Base-by-base conservation (phyloP, 2,888 invertebrate genomes). In the Myopa testacea region DNA sequence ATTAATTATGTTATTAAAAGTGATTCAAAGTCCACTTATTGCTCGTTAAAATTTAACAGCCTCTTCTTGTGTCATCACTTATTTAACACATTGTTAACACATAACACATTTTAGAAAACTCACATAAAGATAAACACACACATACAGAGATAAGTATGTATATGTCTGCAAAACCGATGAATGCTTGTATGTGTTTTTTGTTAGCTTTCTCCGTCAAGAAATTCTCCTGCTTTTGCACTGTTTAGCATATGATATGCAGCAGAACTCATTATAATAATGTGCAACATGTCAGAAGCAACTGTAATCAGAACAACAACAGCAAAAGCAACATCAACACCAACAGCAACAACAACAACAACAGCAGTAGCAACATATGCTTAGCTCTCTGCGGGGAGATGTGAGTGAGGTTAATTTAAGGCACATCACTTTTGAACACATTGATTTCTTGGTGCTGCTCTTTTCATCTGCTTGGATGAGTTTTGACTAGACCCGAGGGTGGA, bases 181-280 rank as follows among this genome's bases (percentile, higher is more conserved):
- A 26, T 26, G 26, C 26, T 26, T 26, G 26, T 26, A 26, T 26
- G 26, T 26, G 45, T 45, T 45, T 45, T 45, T 1, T 45, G 45
- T 58, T 58, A 58, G 58, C 19, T 10, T n/a, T 58, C 58, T 58
- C n/a, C 16, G 4, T 58, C 58, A 58, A 58, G 58, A 10, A n/a
- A 58, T 58, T 37, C 16, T 14, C 2, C 52, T 34, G 45, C 45
- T 62, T 62, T 26, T 62, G 62, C 62, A 26, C 26, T 62, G 8
- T 62, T 62, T 62, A 62, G 75, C 75, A 75, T 58, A 75, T 45
- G 40, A 75, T 65, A 74, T 68, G 58, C 67, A 69, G 60, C 69
- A 68, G 19, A 38, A 75, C 75, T n/a, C 50, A 60, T 60, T 62
- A 62, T 62, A 62, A 62, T 62, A 62, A 55, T 55, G 55, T n/a